These are phyloP conservation scores for Charina bottae DNA, from an alignment of 2,113 vertebrate species.

Conservation along the genomic window DNA sequence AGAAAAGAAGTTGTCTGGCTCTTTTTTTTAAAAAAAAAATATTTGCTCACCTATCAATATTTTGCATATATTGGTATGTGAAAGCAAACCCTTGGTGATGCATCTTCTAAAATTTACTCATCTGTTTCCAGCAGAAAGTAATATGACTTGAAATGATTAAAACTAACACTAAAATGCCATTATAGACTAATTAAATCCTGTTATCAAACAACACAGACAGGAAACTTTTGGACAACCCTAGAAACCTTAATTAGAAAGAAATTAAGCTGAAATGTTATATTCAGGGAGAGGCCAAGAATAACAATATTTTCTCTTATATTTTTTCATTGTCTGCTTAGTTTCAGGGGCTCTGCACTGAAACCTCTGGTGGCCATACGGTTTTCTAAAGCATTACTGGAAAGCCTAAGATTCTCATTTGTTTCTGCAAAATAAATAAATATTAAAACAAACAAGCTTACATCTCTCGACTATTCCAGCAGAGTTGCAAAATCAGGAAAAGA, in stretches of 20 bases:
- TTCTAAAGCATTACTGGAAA: neutral
- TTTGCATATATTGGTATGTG: conserved; percentile 41
- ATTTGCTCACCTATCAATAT: conserved; percentile 40
- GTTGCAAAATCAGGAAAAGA: neutral
- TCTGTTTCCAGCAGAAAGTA: conserved; percentile 51
- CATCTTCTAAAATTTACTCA: conserved; percentile 41
- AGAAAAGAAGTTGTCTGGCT: neutral
- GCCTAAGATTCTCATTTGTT: neutral
- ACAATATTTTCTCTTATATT: neutral
- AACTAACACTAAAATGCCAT: conserved; percentile 59
- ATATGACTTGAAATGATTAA: conserved; percentile 57
- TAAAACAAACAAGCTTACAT: neutral
- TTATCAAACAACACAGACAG: conserved; percentile 32
- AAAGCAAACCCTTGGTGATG: conserved; percentile 43
- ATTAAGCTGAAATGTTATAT: conserved; percentile 42
- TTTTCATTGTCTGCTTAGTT: conserved; percentile 12
- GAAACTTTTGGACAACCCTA: conserved; percentile 44
- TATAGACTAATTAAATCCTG: conserved; percentile 62
- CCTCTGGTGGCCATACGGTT: conserved; percentile 30
- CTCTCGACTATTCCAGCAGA: neutral
- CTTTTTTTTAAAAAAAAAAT: neutral
- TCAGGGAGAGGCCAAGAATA: conserved; percentile 14
- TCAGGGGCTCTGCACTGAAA: conserved; percentile 14
- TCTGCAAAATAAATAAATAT: neutral
- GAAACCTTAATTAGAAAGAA: conserved; percentile 51